A percentile compares a stretch with the other conserved stretches of the same genome.
phyloP scores from a whole-genome alignment of 2,888 invertebrate species.

The Aproaerema taeniolella region DNA sequence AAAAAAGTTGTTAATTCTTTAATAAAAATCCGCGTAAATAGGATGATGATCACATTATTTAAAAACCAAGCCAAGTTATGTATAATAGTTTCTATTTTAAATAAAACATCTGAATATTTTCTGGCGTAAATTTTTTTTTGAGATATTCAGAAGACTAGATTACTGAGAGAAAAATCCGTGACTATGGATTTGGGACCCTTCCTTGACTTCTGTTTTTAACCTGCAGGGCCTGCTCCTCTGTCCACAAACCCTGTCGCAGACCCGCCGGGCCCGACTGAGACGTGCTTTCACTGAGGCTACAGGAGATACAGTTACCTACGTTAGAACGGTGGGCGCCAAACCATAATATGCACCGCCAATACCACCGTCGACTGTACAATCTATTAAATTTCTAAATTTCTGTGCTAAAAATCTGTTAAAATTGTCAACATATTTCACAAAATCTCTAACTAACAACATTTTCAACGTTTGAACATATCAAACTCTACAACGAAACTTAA shows the following conservation, averaged over 20 bases:
- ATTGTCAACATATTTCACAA: no score
- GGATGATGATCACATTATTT: no score
- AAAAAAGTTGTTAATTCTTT: not conserved
- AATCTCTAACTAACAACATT: no score
- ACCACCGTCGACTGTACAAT: constrained; percentile 64
- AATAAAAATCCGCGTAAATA: not conserved
- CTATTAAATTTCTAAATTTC: no score
- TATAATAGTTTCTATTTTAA: no score
- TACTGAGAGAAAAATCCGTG: no score
- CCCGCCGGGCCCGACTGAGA: constrained; percentile 89
- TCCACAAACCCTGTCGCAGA: constrained; percentile 93
- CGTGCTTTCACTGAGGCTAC: constrained; percentile 94
- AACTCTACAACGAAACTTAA: no score
- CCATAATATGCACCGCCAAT: constrained; percentile 55
- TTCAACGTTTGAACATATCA: no score
- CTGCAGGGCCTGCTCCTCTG: constrained; percentile 91
- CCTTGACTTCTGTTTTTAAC: constrained; percentile 52
- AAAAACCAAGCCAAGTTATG: no score
- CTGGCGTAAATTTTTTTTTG: no score
- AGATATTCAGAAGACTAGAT: no score
- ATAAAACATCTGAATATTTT: no score
- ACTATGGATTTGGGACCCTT: not conserved
- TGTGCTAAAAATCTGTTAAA: not conserved
- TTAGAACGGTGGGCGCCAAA: constrained; percentile 87
- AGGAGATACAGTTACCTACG: constrained; percentile 91